A percentile compares a stretch with the other conserved stretches of the same genome.
These are phyloP conservation scores for Rhysida immarginata DNA, from an alignment of 1,140 invertebrate species.

Conservation along the genomic window DNA sequence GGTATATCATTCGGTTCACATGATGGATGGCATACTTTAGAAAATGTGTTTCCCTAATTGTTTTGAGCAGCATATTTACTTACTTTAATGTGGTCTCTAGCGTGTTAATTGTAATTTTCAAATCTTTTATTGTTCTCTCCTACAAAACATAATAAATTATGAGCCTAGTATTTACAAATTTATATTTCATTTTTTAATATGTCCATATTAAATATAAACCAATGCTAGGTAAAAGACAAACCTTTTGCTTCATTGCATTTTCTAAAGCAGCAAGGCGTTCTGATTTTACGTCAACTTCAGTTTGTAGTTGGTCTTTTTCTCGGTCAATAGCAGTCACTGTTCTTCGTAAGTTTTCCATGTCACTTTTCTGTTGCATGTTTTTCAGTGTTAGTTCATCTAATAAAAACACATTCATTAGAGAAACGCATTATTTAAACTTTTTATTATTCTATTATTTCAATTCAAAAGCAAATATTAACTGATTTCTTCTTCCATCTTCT, in stretches of 20 bases:
- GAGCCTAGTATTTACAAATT: too few relatives aligned
- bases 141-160: background rate
- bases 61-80: too few relatives aligned
- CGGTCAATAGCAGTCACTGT: background rate
- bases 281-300: background rate
- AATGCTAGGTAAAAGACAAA: background rate
- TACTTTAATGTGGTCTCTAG: background rate
- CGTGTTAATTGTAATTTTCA: constrained; percentile 1
- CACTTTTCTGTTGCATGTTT: background rate
- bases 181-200: too few relatives aligned
- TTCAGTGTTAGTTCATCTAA: background rate
- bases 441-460: too few relatives aligned
- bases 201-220: background rate
- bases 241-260: background rate
- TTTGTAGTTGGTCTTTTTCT: constrained; percentile 5
- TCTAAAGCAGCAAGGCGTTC: background rate
- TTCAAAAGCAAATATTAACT: background rate
- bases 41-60: too few relatives aligned
- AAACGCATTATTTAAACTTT: too few relatives aligned
- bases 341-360: background rate
- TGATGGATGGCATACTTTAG: too few relatives aligned
- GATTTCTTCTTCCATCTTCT: background rate
- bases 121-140: background rate
- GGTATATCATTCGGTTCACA: too few relatives aligned
- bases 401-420: too few relatives aligned